Evolutionary conservation across 1,140 invertebrate genomes (phyloP).

Genomic region (Rhysida immarginata): DNA sequence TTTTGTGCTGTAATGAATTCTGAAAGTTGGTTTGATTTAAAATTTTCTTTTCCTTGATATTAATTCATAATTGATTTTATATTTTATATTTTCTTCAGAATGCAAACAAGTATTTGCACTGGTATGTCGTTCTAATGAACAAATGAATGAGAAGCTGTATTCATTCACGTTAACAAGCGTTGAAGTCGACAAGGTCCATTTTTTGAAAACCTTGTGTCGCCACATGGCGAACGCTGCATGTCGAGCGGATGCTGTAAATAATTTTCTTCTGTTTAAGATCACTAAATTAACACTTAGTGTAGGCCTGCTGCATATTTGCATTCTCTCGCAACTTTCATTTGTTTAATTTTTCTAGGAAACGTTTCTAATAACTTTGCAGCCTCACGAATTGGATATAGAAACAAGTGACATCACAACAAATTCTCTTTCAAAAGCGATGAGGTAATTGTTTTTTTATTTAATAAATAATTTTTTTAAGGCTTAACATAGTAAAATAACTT

Average conservation of each 20-base stretch:
- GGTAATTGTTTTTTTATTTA: too few relatives aligned
- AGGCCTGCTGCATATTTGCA: too few relatives aligned
- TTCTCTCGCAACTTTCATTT: too few relatives aligned
- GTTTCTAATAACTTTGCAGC: conserved; percentile 53
- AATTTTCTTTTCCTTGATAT: too few relatives aligned
- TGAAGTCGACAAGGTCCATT: conserved; percentile 57
- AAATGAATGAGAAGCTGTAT: conserved; percentile 72
- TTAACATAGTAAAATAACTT: too few relatives aligned
- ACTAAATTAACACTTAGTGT: too few relatives aligned
- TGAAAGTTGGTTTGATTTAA: too few relatives aligned
- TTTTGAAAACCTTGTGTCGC: conserved; percentile 63
- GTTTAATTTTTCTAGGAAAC: conserved; percentile 42
- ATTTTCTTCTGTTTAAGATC: too few relatives aligned
- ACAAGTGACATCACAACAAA: conserved; percentile 59
- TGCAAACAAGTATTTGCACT: conserved; percentile 78
- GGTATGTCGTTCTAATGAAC: conserved; percentile 59
- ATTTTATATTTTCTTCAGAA: conserved; percentile 38
- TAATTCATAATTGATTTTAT: background rate
- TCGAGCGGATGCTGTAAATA: conserved; percentile 32
- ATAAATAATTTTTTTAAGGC: too few relatives aligned
- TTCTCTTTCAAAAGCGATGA: conserved; percentile 69
- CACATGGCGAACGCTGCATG: conserved; percentile 46
- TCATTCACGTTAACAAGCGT: conserved; percentile 70
- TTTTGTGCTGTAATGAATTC: too few relatives aligned
- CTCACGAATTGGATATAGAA: conserved; percentile 64